Conservation (phyloP, 53 echinoderm and acorn worm genomes). For the Paelopatides confundens region DNA sequence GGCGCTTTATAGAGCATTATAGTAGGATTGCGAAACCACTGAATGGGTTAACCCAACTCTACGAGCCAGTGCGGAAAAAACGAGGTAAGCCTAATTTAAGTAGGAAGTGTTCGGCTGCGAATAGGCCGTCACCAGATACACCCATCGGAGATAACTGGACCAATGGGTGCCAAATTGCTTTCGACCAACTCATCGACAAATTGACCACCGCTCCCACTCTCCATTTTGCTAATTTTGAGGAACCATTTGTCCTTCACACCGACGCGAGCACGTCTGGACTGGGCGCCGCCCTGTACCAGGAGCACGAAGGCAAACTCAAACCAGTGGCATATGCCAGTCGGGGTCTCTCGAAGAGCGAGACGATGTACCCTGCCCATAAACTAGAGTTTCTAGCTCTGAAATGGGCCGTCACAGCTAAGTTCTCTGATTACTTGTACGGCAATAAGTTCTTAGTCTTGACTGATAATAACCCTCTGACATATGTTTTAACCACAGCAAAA, state of each 20-base stretch:
- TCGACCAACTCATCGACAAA: too few relatives aligned
- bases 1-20: too few relatives aligned
- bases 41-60: too few relatives aligned
- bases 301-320: conserved; percentile 56
- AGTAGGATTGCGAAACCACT: too few relatives aligned
- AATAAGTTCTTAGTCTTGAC: too few relatives aligned
- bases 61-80: too few relatives aligned
- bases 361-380: conserved; percentile 39
- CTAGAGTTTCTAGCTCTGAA: conserved; percentile 61
- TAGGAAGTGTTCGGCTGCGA: too few relatives aligned
- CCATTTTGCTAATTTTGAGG: conserved; percentile 56
- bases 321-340: conserved; percentile 71
- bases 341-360: conserved; percentile 18
- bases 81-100: too few relatives aligned
- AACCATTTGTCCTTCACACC: conserved; percentile 74
- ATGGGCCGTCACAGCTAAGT: conserved; percentile 65
- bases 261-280: conserved; percentile 59
- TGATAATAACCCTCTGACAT: conserved; percentile 60
- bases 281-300: conserved; percentile 72
- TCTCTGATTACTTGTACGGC: conserved; percentile 61
- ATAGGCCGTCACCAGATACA: too few relatives aligned
- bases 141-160: too few relatives aligned
- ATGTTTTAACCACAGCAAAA: too few relatives aligned
- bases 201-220: conserved; percentile 71
- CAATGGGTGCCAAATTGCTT: too few relatives aligned